Evolutionary conservation across 37 sponge, comb jelly and placozoan species (phyloP).

Genomic region (Agelas oroides): DNA sequence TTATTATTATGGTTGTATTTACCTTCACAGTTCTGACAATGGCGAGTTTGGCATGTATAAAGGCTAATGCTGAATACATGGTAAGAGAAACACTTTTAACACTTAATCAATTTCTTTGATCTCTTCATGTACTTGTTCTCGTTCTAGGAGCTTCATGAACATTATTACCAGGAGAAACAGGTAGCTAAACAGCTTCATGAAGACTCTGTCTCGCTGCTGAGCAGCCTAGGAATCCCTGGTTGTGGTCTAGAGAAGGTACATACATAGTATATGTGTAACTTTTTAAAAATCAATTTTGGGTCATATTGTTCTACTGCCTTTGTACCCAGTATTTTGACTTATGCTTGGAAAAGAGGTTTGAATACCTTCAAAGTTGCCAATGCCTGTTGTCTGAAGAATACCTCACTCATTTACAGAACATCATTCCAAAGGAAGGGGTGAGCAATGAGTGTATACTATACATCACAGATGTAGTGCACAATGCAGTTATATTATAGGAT

Average conservation of each 20-base stretch:
- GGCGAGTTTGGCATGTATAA: conserved; percentile 31
- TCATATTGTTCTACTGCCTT: background rate
- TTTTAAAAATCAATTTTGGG: background rate
- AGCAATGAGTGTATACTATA: background rate
- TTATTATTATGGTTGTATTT: too few species aligned
- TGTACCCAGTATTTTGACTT: conserved; percentile 37
- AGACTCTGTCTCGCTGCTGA: conserved; percentile 10
- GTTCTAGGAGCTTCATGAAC: conserved; percentile 30
- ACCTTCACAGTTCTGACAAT: conserved; percentile 38
- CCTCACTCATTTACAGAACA: conserved; percentile 17
- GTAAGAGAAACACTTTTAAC: conserved; percentile 10
- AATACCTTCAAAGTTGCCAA: conserved; percentile 24
- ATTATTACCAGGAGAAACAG: conserved; percentile 46
- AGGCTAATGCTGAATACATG: conserved; percentile 14
- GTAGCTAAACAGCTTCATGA: background rate
- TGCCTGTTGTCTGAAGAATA: conserved; percentile 25
- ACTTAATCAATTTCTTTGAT: background rate
- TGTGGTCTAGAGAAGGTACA: conserved; percentile 43
- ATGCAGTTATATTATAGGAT: too few species aligned
- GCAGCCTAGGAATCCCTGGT: conserved; percentile 26
- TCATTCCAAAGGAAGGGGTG: conserved; percentile 46
- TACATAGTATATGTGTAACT: too few species aligned
- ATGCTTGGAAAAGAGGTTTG: conserved; percentile 30
- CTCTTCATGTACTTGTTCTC: too few species aligned
- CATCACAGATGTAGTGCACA: too few species aligned